Conservation (phyloP, 92 coral and sea anemone genomes). For the Ricordea florida region DNA sequence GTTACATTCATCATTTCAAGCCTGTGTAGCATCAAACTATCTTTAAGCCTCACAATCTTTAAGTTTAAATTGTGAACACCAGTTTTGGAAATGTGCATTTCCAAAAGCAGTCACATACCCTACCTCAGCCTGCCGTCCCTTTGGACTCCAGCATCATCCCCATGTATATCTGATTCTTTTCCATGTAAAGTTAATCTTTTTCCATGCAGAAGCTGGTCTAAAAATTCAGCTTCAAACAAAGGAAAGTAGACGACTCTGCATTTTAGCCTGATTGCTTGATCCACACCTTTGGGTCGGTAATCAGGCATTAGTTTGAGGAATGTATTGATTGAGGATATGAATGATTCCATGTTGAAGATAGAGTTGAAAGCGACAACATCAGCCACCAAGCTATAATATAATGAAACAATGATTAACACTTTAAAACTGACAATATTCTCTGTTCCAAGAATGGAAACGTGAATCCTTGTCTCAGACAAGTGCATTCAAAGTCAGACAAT, state of each 20-base stretch:
- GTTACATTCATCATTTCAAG: too few relatives aligned
- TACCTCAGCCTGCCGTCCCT: too few relatives aligned
- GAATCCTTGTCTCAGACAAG: not conserved
- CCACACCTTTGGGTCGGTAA: constrained; percentile 74
- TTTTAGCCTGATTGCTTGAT: constrained; percentile 69
- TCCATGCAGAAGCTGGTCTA: not conserved
- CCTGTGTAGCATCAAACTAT: too few relatives aligned
- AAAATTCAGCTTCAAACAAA: not conserved
- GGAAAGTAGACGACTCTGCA: constrained; percentile 89
- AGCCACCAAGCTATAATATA: constrained; percentile 80
- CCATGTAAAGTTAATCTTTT: not conserved
- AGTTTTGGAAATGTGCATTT: too few relatives aligned
- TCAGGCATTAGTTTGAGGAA: constrained; percentile 94
- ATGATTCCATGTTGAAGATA: constrained; percentile 93
- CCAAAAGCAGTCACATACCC: too few relatives aligned
- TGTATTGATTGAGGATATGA: constrained; percentile 70
- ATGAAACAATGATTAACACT: not conserved
- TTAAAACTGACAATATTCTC: not conserved
- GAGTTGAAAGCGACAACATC: constrained; percentile 92
- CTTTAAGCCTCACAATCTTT: too few relatives aligned
- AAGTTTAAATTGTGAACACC: too few relatives aligned
- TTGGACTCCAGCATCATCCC: too few relatives aligned
- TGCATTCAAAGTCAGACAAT: not conserved
- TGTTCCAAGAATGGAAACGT: not conserved
- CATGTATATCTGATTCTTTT: not conserved